Conservation (phyloP, 2,888 invertebrate genomes). For the Malthinus seriepunctatus region DNA sequence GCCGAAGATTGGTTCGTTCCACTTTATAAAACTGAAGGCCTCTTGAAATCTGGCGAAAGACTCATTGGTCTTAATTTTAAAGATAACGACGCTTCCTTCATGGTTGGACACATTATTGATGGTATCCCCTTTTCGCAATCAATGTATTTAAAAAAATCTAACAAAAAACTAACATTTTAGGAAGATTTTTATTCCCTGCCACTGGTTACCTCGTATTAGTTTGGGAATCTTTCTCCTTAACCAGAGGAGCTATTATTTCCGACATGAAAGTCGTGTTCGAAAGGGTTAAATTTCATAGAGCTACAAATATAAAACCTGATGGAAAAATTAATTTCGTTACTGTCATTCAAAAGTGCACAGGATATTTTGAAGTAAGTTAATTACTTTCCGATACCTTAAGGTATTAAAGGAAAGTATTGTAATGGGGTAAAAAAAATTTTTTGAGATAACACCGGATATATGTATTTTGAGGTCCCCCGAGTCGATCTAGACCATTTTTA, state of each 20-base stretch:
- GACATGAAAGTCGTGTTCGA: constrained; percentile 62
- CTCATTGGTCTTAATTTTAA: constrained; percentile 62
- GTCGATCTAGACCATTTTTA: too few species aligned
- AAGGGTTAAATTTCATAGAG: constrained; percentile 62
- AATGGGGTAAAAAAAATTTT: too few species aligned
- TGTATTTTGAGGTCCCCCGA: too few species aligned
- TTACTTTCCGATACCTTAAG: too few species aligned
- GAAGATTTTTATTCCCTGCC: constrained; percentile 59
- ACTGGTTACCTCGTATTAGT: constrained; percentile 59
- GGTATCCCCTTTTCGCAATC: constrained; percentile 40
- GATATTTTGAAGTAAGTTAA: constrained; percentile 43
- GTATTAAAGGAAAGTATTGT: too few species aligned
- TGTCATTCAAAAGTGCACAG: constrained; percentile 39
- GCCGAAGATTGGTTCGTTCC: constrained; percentile 74
- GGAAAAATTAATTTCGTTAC: constrained; percentile 40
- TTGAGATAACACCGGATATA: too few species aligned
- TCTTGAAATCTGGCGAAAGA: constrained; percentile 69
- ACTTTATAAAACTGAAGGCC: constrained; percentile 68
- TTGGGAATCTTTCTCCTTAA: constrained; percentile 60
- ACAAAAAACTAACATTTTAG: too few species aligned
- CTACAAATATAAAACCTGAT: constrained; percentile 58
- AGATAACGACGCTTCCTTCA: constrained; percentile 71
- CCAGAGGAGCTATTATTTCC: constrained; percentile 46
- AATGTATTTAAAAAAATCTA: too few species aligned
- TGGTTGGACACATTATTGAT: constrained; percentile 83